These are phyloP conservation scores for Drosophila stalkeri DNA, from an alignment of 2,888 invertebrate species.

Conservation along the genomic window DNA sequence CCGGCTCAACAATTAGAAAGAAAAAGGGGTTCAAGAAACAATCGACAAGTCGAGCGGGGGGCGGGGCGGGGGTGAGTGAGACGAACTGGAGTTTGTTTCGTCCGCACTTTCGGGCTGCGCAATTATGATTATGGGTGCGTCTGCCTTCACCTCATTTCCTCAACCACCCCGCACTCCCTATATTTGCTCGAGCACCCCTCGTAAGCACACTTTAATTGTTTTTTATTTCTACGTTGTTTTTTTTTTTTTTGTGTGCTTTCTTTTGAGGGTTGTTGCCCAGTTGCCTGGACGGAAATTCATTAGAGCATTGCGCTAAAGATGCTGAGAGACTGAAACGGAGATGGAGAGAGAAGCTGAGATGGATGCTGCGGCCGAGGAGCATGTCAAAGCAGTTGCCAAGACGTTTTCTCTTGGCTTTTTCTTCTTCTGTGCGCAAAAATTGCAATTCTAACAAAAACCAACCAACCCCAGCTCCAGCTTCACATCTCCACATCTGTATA, in stretches of 20 bases:
- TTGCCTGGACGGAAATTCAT: conserved; percentile 78
- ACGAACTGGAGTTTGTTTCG: background rate
- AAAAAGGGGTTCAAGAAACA: conserved; percentile 44
- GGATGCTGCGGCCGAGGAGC: conserved; percentile 42
- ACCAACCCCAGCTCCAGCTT: background rate
- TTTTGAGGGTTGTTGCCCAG: conserved; percentile 61
- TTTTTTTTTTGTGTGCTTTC: conserved; percentile 24
- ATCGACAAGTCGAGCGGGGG: conserved; percentile 58
- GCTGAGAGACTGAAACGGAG: background rate
- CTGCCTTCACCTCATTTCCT: conserved; percentile 17
- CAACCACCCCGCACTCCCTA: background rate
- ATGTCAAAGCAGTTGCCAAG: conserved; percentile 77
- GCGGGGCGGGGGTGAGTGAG: background rate
- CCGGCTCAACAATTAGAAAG: conserved; percentile 68
- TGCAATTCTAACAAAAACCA: conserved; percentile 69
- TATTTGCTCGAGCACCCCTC: conserved; percentile 13
- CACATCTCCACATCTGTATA: background rate
- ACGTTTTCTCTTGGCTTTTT: conserved; percentile 78
- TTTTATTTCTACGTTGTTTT: conserved; percentile 41
- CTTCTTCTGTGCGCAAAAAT: conserved; percentile 63
- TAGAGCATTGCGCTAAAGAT: conserved; percentile 70
- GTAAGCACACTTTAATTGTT: conserved; percentile 77
- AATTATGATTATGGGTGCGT: conserved; percentile 80
- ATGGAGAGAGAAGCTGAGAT: background rate
- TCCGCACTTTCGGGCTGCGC: conserved; percentile 57